Evolutionary conservation across 2,113 vertebrate species (phyloP), one percentile per base, ranked within the genome.

Genomic region (Otolemur garnettii): DNA sequence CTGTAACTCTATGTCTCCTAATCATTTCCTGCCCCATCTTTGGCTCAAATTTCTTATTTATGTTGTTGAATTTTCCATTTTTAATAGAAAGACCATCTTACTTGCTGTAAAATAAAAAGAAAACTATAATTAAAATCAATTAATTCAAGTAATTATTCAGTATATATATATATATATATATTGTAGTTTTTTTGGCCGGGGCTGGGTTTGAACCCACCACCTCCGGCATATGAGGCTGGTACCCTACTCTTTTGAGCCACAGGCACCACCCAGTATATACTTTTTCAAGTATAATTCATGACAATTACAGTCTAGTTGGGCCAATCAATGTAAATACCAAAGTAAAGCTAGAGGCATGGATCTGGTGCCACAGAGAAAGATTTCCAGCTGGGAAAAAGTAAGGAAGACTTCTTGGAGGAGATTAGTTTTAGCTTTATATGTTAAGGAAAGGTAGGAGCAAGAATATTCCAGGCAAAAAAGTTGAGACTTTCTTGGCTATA

Each of bases 141-240:
- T 59, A 68, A 79, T 85, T 90, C 57, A 68, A 71, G 5, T 75
- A n/a, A 66, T 90, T 50, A 26, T 83, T 96, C 38, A 84, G 50
- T 33, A 45, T 42, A 26, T 81, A 24, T 50, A n/a, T n/a, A n/a
- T n/a, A n/a, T n/a, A n/a, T 33, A 45, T 42, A 26, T 81, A 24
- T 50, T 90, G 38, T 38, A 38, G 38, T 38, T 38, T 38, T 38
- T 38, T 38, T 38, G 38, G 38, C 38, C 38, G 38, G 38, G 38
- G 38, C 38, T 38, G 38, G 38, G 38, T 38, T 38, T 38, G 38
- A 38, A 38, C 38, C 38, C 38, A 38, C 38, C 38, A 38, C 38
- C 38, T 38, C 38, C 38, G 4, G 38, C 38, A 38, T 38, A 38
- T 38, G 38, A 38, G 38, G 38, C 38, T 38, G 38, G 38, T 38